Conservation (phyloP, 2,113 vertebrate species). For the Clarias magur region DNA sequence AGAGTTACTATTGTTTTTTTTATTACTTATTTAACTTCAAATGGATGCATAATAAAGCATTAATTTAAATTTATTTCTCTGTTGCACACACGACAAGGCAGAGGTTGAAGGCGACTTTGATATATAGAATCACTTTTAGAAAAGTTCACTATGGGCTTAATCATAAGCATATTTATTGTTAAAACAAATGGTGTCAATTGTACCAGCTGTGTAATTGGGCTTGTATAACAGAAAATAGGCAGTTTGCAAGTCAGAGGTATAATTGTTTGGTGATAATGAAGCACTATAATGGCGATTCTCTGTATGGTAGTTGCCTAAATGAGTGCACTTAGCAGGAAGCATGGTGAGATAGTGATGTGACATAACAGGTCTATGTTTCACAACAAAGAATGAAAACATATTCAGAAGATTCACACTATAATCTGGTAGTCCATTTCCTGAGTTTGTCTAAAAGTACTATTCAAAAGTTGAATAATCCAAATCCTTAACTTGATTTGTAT, state of each 20-base stretch:
- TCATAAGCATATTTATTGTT: conserved; percentile 12
- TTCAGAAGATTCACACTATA: not conserved
- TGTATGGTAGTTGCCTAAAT: not conserved
- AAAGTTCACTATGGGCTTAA: not conserved
- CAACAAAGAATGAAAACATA: not conserved
- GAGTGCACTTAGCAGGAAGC: not conserved
- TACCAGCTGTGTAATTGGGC: not conserved
- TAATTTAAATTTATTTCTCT: conserved; percentile 14
- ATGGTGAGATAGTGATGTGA: not conserved
- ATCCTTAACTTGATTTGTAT: not conserved
- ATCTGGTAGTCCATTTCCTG: not conserved
- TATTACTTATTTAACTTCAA: conserved; percentile 12
- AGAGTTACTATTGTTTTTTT: not conserved
- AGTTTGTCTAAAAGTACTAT: not conserved
- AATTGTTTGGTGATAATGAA: not conserved
- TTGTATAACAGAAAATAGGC: not conserved
- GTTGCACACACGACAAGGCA: not conserved
- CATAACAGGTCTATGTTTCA: not conserved
- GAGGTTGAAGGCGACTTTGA: conserved; percentile 43
- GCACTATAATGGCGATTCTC: not conserved
- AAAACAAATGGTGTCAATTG: conserved; percentile 21
- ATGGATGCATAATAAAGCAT: conserved; percentile 30
- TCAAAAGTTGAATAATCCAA: not conserved
- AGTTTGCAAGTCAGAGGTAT: not conserved
- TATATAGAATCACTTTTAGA: conserved; percentile 39